A percentile compares a stretch with the other conserved stretches of the same genome.
Evolutionary conservation across 2,797 vertebrate genomes (phyloP).

Genomic region (Tamandua tetradactyla): DNA sequence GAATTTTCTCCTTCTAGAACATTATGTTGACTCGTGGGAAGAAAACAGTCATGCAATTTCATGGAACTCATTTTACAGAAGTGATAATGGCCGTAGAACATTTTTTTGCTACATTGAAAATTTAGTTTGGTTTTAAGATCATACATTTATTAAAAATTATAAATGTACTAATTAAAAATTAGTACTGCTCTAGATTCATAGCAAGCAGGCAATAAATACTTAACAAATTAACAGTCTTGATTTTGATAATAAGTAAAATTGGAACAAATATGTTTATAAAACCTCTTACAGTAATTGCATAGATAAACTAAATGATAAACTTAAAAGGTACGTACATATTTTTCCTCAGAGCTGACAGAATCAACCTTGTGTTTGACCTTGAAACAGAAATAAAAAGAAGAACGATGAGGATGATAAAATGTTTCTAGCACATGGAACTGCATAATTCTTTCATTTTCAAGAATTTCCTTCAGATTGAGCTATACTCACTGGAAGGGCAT

Average conservation of each 20-base stretch:
- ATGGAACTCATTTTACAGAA: not conserved
- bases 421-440: not conserved
- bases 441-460: not conserved
- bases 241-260: conserved; percentile 28
- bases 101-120: not conserved
- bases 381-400: conserved; percentile 64
- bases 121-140: conserved; percentile 6
- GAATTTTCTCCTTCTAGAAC: conserved; percentile 13
- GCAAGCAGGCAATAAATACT: not conserved
- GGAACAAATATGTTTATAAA: not conserved
- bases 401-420: conserved; percentile 38
- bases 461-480: not conserved
- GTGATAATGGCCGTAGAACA: not conserved
- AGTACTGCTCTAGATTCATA: not conserved
- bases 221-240: not conserved
- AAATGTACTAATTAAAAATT: too few relatives aligned
- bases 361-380: conserved; percentile 77
- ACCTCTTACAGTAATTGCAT: not conserved
- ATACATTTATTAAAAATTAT: not conserved
- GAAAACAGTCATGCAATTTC: not conserved
- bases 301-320: not conserved
- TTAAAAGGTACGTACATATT: conserved; percentile 77
- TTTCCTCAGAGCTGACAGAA: conserved; percentile 84
- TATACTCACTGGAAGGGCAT: conserved; percentile 85
- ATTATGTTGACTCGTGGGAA: not conserved